Percentiles rank a stretch among this genome's conserved stretches.
Evolutionary conservation across 2,888 invertebrate genomes (phyloP).

Genomic region (Drosophila pseudotakahashii): DNA sequence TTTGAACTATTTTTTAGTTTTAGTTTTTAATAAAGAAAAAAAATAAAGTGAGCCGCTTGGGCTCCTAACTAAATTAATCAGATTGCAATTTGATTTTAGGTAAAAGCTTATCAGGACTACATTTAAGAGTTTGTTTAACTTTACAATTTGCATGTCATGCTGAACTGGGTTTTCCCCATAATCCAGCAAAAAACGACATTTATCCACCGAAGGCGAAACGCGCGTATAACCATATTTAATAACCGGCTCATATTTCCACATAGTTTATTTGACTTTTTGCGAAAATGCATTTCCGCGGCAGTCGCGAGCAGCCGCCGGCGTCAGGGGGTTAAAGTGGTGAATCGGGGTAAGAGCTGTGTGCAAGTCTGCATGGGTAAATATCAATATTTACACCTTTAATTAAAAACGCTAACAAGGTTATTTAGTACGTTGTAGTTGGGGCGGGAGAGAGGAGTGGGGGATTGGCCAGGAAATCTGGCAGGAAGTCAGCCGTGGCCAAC

Average conservation of each 20-base stretch:
- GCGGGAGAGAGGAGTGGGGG: background rate
- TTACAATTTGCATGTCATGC: background rate
- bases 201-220: constrained; percentile 16
- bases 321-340: background rate
- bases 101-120: background rate
- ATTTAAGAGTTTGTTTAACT: background rate
- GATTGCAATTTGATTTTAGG: background rate
- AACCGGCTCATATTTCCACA: constrained; percentile 68
- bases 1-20: background rate
- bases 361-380: constrained; percentile 70
- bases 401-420: constrained; percentile 85
- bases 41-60: too few species aligned
- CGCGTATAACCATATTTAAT: constrained; percentile 47
- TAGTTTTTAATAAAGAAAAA: too few species aligned
- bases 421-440: constrained; percentile 64
- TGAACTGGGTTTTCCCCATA: background rate
- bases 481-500: constrained; percentile 60
- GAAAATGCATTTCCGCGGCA: constrained; percentile 74
- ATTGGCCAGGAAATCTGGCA: constrained; percentile 52
- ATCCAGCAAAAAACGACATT: constrained; percentile 22
- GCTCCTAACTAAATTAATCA: too few species aligned
- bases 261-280: constrained; percentile 73
- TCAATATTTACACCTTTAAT: constrained; percentile 84
- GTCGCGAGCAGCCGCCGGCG: constrained; percentile 24
- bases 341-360: constrained; percentile 16